Conservation (phyloP, 23 tunicate species). For the Trididemnum clinides region DNA sequence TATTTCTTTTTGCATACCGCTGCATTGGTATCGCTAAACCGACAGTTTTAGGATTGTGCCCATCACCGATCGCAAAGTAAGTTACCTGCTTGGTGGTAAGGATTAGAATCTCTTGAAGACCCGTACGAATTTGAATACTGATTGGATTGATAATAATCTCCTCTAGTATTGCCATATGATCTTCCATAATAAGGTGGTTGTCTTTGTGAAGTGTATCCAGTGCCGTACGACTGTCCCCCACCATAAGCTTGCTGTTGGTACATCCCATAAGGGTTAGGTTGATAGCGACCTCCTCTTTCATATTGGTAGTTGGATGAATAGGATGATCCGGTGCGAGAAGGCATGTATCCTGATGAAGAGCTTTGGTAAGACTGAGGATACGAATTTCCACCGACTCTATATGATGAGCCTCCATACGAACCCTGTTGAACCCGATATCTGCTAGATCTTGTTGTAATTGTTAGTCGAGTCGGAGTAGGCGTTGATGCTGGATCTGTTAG, state of each 20-base stretch:
- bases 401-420: neutral
- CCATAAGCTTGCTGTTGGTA: neutral
- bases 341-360: neutral
- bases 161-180: neutral
- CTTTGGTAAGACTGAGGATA: too few species aligned
- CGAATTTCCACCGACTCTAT: neutral
- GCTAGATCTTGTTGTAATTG: constrained; percentile 1
- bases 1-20: too few species aligned
- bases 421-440: neutral
- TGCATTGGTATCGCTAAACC: too few species aligned
- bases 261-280: neutral
- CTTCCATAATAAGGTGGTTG: neutral
- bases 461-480: constrained; percentile 3
- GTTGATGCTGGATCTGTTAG: constrained; percentile 35
- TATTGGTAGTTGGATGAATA: neutral
- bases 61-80: too few species aligned
- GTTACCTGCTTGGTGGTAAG: too few species aligned
- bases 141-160: neutral
- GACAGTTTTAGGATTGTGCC: too few species aligned
- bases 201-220: neutral
- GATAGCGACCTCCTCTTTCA: neutral
- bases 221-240: neutral
- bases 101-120: neutral
- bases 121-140: neutral
- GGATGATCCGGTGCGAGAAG: neutral